Evolutionary conservation across 1,140 invertebrate species (phyloP).

Genomic region (Listronotus oregonensis): DNA sequence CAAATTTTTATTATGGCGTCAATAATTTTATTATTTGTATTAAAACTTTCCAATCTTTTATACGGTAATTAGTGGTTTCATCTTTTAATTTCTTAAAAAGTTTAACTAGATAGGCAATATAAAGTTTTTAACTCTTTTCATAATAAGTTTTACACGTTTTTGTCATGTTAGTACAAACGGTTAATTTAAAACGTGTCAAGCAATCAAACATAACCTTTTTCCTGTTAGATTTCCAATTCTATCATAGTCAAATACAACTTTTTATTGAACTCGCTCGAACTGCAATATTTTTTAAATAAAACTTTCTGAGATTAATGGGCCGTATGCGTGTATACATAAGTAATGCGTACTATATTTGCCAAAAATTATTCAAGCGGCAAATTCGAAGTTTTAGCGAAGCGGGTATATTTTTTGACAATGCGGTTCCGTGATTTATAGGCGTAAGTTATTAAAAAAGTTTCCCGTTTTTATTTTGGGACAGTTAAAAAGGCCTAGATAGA

Average conservation of each 20-base stretch:
- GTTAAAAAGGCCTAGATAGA: constrained; percentile 1
- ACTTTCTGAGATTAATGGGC: constrained; percentile 42
- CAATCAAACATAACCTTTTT: no score
- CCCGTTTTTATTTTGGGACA: neutral
- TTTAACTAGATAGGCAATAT: no score
- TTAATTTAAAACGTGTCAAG: no score
- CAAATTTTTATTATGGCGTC: no score
- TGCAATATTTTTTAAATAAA: constrained; percentile 40
- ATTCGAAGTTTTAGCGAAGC: constrained; percentile 31
- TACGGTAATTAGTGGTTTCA: no score
- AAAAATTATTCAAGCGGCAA: constrained; percentile 28
- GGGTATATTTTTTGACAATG: constrained; percentile 24
- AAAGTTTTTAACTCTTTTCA: no score
- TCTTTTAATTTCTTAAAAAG: no score
- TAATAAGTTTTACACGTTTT: no score
- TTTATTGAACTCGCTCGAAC: neutral
- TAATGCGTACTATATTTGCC: constrained; percentile 29
- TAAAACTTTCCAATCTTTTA: no score
- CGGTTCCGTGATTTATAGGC: constrained; percentile 4
- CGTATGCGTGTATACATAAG: constrained; percentile 34
- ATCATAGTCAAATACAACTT: neutral
- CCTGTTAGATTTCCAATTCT: no score
- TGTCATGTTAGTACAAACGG: no score
- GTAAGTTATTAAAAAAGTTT: constrained; percentile 12
- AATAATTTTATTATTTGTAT: no score